phyloP scores from a whole-genome alignment of 2,888 invertebrate species.

The Himalopsyche japonica region DNA sequence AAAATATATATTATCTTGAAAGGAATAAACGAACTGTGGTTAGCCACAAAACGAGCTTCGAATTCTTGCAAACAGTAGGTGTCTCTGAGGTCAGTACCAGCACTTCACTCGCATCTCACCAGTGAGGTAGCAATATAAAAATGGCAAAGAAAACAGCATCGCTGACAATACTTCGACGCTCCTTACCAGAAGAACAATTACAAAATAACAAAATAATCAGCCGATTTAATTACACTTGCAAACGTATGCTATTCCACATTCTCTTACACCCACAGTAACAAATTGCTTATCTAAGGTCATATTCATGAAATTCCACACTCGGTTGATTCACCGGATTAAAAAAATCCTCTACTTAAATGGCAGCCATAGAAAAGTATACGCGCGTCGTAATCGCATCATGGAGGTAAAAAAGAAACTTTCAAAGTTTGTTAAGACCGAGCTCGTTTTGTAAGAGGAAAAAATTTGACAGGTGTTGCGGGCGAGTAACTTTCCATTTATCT shows the following conservation, averaged over 20 bases:
- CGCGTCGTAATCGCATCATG: no score
- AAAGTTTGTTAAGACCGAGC: no score
- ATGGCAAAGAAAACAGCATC: no score
- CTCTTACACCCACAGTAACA: not conserved
- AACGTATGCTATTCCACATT: not conserved
- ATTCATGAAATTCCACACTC: not conserved
- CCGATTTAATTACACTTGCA: no score
- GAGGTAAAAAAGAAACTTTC: no score
- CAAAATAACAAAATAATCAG: no score
- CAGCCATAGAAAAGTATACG: not conserved
- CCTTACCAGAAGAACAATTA: no score
- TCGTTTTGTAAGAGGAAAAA: no score
- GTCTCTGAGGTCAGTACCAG: not conserved
- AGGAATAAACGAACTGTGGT: not conserved
- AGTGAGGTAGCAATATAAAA: not conserved
- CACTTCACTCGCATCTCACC: not conserved
- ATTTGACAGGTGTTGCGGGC: no score
- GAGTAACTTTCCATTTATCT: no score
- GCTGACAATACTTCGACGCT: no score
- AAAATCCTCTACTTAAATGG: not conserved
- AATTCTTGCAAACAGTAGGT: not conserved
- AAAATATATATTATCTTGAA: not conserved
- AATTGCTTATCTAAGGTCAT: not conserved
- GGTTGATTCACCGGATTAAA: not conserved
- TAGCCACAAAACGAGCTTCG: not conserved